These are phyloP conservation scores for Prionailurus bengalensis DNA, from an alignment of 2,113 vertebrate species.

Conservation along the genomic window DNA sequence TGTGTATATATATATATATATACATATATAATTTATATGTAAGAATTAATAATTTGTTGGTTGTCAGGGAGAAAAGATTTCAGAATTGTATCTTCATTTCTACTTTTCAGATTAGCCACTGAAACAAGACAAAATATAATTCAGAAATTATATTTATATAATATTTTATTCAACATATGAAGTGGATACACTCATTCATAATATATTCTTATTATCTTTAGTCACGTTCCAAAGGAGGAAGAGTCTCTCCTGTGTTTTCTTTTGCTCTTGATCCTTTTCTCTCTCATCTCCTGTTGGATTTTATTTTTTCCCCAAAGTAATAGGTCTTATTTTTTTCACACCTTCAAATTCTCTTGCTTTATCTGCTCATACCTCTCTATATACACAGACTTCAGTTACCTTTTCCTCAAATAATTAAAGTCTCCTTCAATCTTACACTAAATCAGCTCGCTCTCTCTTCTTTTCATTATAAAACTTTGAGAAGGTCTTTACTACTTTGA, in stretches of 20 bases:
- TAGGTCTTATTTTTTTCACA: not conserved
- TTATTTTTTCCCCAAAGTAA: not conserved
- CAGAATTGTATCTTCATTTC: not conserved
- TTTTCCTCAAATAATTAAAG: not conserved
- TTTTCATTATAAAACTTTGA: not conserved
- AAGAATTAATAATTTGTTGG: slow-evolving; percentile 10
- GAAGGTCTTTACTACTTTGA: not conserved
- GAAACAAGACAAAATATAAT: not conserved
- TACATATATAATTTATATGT: not conserved
- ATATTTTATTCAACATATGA: not conserved
- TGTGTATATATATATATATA: not conserved
- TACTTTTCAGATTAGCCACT: not conserved
- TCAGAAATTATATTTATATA: not conserved
- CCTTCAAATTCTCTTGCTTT: not conserved
- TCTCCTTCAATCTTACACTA: not conserved
- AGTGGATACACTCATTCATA: not conserved
- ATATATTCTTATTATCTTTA: not conserved
- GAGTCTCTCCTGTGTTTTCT: not conserved
- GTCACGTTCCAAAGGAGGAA: not conserved
- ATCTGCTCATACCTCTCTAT: not conserved
- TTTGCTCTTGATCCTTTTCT: not conserved
- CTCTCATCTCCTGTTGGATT: not conserved
- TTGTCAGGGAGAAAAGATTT: not conserved
- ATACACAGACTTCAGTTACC: not conserved
- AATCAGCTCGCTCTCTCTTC: not conserved